Conservation (phyloP, 2,888 invertebrate genomes). For the Sinelater perroti region DNA sequence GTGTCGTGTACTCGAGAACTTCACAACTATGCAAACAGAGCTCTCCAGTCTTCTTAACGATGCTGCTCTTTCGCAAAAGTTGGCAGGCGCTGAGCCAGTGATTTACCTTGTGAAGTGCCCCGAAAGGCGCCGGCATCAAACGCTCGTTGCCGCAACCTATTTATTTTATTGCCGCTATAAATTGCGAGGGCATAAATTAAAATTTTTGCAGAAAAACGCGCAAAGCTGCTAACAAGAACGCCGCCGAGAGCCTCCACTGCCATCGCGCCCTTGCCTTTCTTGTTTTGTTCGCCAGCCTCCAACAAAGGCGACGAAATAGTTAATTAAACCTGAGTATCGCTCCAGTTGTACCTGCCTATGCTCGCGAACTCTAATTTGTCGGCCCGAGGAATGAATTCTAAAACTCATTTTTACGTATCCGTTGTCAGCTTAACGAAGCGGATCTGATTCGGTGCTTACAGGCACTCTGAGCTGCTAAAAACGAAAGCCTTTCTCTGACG, state of each 20-base stretch:
- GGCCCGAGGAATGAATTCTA: conserved; percentile 19
- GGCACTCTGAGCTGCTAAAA: background rate
- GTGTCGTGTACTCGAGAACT: conserved; percentile 14
- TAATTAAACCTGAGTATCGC: conserved; percentile 19
- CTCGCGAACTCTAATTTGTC: conserved; percentile 26
- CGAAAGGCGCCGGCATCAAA: background rate
- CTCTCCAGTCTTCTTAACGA: conserved; percentile 3
- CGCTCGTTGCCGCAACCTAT: background rate
- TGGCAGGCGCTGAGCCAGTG: background rate
- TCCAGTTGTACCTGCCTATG: conserved; percentile 15
- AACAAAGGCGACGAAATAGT: conserved; percentile 15
- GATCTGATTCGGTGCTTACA: conserved; percentile 9
- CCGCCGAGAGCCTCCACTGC: no score
- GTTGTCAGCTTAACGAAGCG: conserved; percentile 13
- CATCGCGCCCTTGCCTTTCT: no score
- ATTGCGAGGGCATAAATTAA: no score
- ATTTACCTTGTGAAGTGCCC: conserved; percentile 15
- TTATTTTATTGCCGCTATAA: conserved; percentile 10
- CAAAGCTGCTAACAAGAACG: no score
- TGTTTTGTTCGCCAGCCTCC: conserved; percentile 7
- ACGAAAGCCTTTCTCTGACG: background rate
- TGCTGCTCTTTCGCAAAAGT: conserved; percentile 13
- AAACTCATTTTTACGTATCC: conserved; percentile 19
- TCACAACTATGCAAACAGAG: conserved; percentile 23
- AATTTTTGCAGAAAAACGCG: no score